Conservation (phyloP, 1,140 invertebrate genomes). For the Drosophila repleta region DNA sequence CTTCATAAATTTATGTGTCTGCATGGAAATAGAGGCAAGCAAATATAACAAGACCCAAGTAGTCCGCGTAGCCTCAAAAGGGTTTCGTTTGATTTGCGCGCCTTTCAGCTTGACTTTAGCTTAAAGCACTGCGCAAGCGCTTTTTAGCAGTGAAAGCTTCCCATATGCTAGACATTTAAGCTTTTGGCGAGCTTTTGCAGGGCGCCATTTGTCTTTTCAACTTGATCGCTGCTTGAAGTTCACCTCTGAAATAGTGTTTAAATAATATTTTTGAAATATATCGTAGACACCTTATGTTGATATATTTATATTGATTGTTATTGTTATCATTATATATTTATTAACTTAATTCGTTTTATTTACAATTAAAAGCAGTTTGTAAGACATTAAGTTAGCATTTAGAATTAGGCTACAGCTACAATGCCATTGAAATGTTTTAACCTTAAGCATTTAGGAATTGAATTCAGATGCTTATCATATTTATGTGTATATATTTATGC, state of each 20-base stretch:
- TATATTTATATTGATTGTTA: no score
- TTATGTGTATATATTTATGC: conserved; percentile 28
- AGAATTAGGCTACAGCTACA: conserved; percentile 58
- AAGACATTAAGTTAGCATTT: conserved; percentile 69
- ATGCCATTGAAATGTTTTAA: conserved; percentile 51
- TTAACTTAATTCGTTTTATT: conserved; percentile 64
- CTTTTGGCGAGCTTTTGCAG: background rate
- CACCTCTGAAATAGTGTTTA: background rate
- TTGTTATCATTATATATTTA: conserved; percentile 12
- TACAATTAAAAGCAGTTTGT: conserved; percentile 80
- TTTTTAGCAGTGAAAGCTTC: background rate
- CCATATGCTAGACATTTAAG: background rate
- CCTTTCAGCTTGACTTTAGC: conserved; percentile 8
- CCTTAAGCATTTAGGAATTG: conserved; percentile 71
- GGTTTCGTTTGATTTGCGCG: conserved; percentile 5
- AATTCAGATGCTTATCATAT: conserved; percentile 48
- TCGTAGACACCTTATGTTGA: background rate
- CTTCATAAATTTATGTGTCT: conserved; percentile 12
- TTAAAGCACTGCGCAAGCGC: conserved; percentile 17
- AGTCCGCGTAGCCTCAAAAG: background rate
- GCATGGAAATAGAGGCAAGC: background rate
- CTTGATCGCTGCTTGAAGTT: no score
- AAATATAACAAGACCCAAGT: background rate
- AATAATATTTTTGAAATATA: conserved; percentile 9
- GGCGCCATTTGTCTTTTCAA: no score